These are phyloP conservation scores for Sakesphorus luctuosus DNA, from an alignment of 2,113 vertebrate genomes.

Conservation along the genomic window DNA sequence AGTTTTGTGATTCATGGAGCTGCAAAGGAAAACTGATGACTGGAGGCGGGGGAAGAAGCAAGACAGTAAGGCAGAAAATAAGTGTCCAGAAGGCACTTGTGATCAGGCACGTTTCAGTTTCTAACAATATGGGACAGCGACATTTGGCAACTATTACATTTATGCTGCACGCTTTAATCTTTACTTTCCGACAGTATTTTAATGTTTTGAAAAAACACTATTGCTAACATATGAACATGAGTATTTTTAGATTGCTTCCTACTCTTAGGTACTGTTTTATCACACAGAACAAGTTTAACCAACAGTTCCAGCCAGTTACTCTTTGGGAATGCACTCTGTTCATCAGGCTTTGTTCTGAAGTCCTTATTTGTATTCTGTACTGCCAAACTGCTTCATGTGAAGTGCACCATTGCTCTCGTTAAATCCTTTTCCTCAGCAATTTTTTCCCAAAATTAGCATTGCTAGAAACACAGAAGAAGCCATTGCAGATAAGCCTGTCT, in stretches of 20 bases:
- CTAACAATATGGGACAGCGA: background rate
- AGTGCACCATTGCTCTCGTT: background rate
- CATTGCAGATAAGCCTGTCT: background rate
- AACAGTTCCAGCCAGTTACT: slow-evolving; percentile 27
- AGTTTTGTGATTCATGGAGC: slow-evolving; percentile 25
- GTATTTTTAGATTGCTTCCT: slow-evolving; percentile 28
- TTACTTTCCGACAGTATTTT: slow-evolving; percentile 18
- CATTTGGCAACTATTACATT: background rate
- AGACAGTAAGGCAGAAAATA: background rate
- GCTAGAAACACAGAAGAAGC: background rate
- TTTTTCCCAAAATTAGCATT: background rate
- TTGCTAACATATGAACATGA: slow-evolving; percentile 8
- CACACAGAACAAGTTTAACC: slow-evolving; percentile 6
- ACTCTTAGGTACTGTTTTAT: slow-evolving; percentile 10
- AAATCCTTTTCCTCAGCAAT: background rate
- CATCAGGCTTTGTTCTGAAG: background rate
- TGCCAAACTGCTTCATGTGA: background rate
- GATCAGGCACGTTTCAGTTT: background rate
- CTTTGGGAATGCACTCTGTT: slow-evolving; percentile 10
- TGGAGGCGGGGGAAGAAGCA: background rate
- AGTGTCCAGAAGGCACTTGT: background rate
- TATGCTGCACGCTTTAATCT: background rate
- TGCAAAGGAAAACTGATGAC: slow-evolving; percentile 4
- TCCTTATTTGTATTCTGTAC: background rate
- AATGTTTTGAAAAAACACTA: slow-evolving; percentile 21